Base-by-base conservation (phyloP, 2,113 vertebrate species). In the Platysteira castanea region DNA sequence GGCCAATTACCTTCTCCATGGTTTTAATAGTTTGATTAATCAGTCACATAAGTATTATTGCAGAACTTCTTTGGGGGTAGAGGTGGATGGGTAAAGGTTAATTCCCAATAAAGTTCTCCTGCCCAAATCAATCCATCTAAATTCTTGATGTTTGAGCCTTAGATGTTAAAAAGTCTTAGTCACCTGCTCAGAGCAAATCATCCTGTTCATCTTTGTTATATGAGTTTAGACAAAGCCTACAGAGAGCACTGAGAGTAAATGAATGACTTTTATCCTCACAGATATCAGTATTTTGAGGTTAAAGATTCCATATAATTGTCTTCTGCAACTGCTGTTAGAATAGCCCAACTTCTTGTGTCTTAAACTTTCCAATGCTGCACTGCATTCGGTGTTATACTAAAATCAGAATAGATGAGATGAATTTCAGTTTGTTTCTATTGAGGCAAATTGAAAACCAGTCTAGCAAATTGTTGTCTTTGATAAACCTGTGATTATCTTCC, bases 361-460 rank as follows among this genome's bases (percentile, higher is more conserved):
- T 68, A 53, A 67, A 28, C 22, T 59, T 78, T 37, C 44, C 2
- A 3, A 0, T 37, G 22, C 27, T 61, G 10, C 1, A 0, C 28
- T 26, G 1, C 59, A 24, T 37, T 56, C 39, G 64, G 11, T 39
- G 3, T 47, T 73, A 47, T 27, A 42, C 17, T 74, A 65, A 74
- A 65, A 61, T 52, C 37, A 27, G 54, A 87, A 65, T 22, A 46
- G 50, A 37, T 24, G 6, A 77, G n/a, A 39, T 57, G 4, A 44
- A 53, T 81, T 84, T 91, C 26, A 50, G 13, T 15, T 74, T 52
- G 3, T 54, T 93, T 84, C 10, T 23, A 7, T 5, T 54, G 15
- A 64, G n/a, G 26, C 31, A 10, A 59, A 37, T 2, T 56, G 27
- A 37, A 90, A 68, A 64, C 8, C 20, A 30, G 3, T 30, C 56